Base-by-base conservation (phyloP, 2,888 invertebrate genomes). In the Lordiphosa fenestrarum region DNA sequence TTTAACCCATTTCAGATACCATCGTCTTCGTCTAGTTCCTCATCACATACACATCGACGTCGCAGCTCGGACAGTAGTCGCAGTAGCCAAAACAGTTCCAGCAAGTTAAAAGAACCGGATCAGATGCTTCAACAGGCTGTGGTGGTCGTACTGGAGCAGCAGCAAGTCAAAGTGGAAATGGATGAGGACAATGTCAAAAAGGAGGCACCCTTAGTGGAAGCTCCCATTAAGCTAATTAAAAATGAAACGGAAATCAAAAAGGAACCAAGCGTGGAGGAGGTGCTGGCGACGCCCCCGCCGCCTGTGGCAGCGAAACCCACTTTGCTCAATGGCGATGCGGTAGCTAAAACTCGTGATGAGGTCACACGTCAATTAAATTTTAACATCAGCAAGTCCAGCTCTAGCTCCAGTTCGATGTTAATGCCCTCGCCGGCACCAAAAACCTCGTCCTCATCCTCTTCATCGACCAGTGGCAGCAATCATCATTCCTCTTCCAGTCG, bases 291-390 rank as follows among this genome's bases (percentile, higher is more conserved):
- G 23, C 58, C 19, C 19, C 19, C 64, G 10, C 13, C 25, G 7
- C 25, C 6, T 7, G 7, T 25, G 25, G 25, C 6, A 30, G 30
- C 9, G 30, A 30, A 30, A 10, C 30, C 30, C 9, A 9, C 30
- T 30, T 30, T 71, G 48, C 53, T 71, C 13, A 85, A 81, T 58
- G 71, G 72, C 15, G 70, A 78, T 50, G 71, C 58, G 23, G 36
- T 51, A 36, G 19, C 58, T 7, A 55, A 72, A 54, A 88, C 87
- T 23, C 87, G 88, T 5, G 87, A 88, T 2, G 89, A 89, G 53
- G 87, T 90, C 6, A 75, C 88, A 21, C 80, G 89, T 36, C 85
- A 88, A 33, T 66, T 90, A 13, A 83, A 85, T 71, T 90, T 90
- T 39, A 80, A 60, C 9, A 62, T 50, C 15, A 56, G 9, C 6